A percentile compares a stretch with the other conserved stretches of the same genome.
Conservation (phyloP, 1,140 invertebrate genomes). For the Leptoteleia sp. region DNA sequence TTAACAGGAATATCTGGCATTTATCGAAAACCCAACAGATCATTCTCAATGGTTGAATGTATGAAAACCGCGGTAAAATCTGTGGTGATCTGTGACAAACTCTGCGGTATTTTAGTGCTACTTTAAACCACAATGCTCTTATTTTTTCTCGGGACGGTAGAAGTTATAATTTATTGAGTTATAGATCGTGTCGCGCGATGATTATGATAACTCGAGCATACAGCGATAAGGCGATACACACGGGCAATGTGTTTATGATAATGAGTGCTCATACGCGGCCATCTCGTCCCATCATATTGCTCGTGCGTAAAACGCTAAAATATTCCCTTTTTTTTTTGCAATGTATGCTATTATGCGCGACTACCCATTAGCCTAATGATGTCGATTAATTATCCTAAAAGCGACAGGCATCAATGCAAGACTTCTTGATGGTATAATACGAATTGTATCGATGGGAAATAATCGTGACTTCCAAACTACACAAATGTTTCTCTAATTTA, state of each 20-base stretch:
- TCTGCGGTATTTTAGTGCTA: too few species aligned
- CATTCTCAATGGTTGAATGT: too few species aligned
- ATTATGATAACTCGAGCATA: conserved; percentile 24
- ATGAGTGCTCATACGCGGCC: conserved; percentile 23
- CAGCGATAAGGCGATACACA: conserved; percentile 17
- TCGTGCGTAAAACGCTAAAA: conserved; percentile 33
- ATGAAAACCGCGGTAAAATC: too few species aligned
- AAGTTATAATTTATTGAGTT: conserved; percentile 23
- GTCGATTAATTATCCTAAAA: conserved; percentile 66
- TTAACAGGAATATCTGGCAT: too few species aligned
- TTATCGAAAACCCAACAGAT: too few species aligned
- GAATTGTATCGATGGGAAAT: too few species aligned
- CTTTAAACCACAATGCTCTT: too few species aligned
- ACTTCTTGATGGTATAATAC: conserved; percentile 32
- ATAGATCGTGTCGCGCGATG: conserved; percentile 3
- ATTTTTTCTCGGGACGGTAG: too few species aligned
- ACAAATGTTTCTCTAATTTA: too few species aligned
- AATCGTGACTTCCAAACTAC: too few species aligned
- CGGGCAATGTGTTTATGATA: conserved; percentile 35
- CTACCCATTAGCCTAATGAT: conserved; percentile 70
- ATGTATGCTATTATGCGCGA: conserved; percentile 41
- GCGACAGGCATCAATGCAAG: conserved; percentile 31
- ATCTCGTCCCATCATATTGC: conserved; percentile 13
- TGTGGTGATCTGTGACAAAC: too few species aligned
- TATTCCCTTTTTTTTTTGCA: conserved; percentile 34